Conservation (phyloP, 2,797 vertebrate genomes). For the Prionace glauca region DNA sequence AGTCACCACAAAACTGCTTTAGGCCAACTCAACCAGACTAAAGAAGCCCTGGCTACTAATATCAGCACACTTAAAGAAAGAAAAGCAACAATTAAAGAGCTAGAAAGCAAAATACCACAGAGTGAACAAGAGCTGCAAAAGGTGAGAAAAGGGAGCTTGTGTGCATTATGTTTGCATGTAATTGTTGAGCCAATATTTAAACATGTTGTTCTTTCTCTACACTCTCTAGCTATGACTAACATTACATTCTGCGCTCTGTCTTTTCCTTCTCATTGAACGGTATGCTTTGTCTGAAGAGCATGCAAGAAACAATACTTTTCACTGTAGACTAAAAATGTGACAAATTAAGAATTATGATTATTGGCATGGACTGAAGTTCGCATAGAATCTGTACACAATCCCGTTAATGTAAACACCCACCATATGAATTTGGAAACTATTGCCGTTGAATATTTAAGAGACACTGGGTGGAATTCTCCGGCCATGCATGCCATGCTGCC, state of each 20-base stretch:
- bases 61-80: conserved; percentile 74
- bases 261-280: too few species aligned
- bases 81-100: conserved; percentile 68
- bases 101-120: conserved; percentile 66
- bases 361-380: not conserved
- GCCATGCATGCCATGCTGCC: too few species aligned
- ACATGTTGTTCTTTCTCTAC: too few species aligned
- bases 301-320: too few species aligned
- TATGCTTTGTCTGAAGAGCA: too few species aligned
- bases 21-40: conserved; percentile 69
- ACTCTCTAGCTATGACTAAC: too few species aligned
- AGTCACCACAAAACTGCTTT: conserved; percentile 78
- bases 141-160: conserved; percentile 54
- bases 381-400: not conserved
- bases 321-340: too few species aligned
- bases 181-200: not conserved
- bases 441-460: not conserved
- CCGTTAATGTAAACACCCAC: not conserved
- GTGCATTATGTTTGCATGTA: not conserved
- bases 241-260: too few species aligned
- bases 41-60: conserved; percentile 65
- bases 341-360: not conserved
- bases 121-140: conserved; percentile 68
- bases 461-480: not conserved
- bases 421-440: not conserved